Evolutionary conservation across 2,888 invertebrate species (phyloP), one percentile per base, ranked within the genome.

Genomic region (Xanthia togata): DNA sequence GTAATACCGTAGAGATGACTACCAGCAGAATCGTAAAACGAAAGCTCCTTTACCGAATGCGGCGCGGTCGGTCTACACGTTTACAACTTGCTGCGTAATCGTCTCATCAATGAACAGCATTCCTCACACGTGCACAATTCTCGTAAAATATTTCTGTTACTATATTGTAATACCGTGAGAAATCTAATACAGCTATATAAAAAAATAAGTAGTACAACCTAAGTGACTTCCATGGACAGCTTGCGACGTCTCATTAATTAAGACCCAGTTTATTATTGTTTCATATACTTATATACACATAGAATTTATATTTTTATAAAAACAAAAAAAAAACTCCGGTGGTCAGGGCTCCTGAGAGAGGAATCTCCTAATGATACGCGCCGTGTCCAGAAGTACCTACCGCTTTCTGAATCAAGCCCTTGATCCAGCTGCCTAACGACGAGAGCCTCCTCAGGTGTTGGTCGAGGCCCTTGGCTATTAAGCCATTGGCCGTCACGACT

Each of bases 231-330:
- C 76, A 83, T 47, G 59, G 57, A 76, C 57, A 69, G 68, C 72
- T 90, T 92, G 87, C 89, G 78, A 87, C 84, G 92, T 73, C 76
- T 85, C 70, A 88, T 89, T 87, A 87, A 74, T 76, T 81, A 81
- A 85, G 86, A 85, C 81, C 84, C 83, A 87, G 82, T 31, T 31
- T 31, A 31, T 31, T 31, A 31, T 31, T 31, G 2, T 31, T 31
- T 31, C 31, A 31, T 31, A 31, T 31, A 31, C 31, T 1, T 2
- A 2, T 31, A 31, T 31, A 31, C 2, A 31, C 31, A 31, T 31
- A 31, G 1, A 2, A 31, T 31, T 31, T 31, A 31, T 2, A 31
- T 31, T 31, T 31, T 31, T 31, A 31, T 31, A 2, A 31, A 31
- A 31, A 31, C 31, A 31, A 31, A 31, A 31, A 31, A 31, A 31